Base-by-base conservation (phyloP, 2,113 vertebrate genomes). In the Psophia crepitans region DNA sequence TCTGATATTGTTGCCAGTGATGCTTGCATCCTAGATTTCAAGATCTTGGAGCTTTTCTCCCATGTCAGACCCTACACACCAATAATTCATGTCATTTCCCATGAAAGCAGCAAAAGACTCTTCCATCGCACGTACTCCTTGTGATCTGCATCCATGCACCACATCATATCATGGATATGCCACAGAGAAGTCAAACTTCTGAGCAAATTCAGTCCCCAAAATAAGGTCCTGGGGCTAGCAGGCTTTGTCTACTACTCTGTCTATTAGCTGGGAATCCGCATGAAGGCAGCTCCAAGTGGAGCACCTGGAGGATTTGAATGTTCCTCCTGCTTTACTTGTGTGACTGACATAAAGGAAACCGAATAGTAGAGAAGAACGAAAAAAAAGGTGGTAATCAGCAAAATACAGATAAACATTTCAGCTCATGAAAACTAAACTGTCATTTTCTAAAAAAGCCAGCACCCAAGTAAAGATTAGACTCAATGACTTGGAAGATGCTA, bases 91-190 rank as follows among this genome's bases (percentile, higher is more conserved):
- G 23, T 32, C 1, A 51, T 69, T 89, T 75, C 60, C 18, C 37
- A 58, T 21, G 26, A 64, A 0, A 84, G 43, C 30, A 87, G 54
- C 2, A 5, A 32, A 7, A 46, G n/a, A 46, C 11, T 33, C 41
- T 80, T 69, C 33, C 66, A 22, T 22, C 1, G 0, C 30, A 64
- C 41, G 11, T 26, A 51, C 9, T 86, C 26, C 13, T 46, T 51
- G 26, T 63, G 84, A 46, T 57, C 27, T 68, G 41, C 43, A 68
- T 39, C 48, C 43, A 32, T 48, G n/a, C 28, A 70, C 12, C 56
- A 32, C 1, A 3, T 61, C 10, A 9, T 33, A 60, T 16, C 0
- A 0, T 43, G 8, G 51, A 30, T 44, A 56, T n/a, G 32, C 32
- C 48, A 83, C 41, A 73, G 27, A 54, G n/a, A 61, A 79, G 48